Conservation (phyloP, 2,113 vertebrate genomes). For the Rhabdornis inornatus region DNA sequence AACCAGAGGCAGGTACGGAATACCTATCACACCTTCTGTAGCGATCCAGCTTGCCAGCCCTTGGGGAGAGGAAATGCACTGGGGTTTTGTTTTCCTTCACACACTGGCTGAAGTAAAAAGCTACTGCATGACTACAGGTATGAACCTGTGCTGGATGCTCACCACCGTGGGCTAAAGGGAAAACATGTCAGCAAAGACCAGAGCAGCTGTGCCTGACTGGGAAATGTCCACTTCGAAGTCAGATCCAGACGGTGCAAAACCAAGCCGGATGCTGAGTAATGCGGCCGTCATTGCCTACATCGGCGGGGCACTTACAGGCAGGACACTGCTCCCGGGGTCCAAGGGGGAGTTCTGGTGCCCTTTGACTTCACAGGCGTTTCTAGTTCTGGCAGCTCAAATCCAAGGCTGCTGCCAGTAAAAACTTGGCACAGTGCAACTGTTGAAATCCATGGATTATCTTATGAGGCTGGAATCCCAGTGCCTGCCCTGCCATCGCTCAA, state of each 20-base stretch:
- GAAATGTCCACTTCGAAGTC: not conserved
- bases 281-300: rapidly evolving
- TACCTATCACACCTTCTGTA: not conserved
- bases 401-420: not conserved
- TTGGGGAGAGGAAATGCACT: not conserved
- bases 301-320: rapidly evolving
- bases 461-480: not conserved
- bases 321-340: not conserved
- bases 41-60: not conserved
- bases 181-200: not conserved
- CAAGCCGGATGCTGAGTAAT: not conserved
- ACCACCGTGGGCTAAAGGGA: not conserved
- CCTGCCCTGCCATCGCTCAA: rapidly evolving
- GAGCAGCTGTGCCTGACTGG: not conserved
- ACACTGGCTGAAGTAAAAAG: not conserved
- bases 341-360: not conserved
- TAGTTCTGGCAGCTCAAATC: not conserved
- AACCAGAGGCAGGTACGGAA: not conserved
- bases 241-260: not conserved
- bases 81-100: not conserved
- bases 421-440: not conserved
- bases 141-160: not conserved
- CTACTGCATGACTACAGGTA: not conserved
- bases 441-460: not conserved
- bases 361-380: not conserved